Conservation (phyloP, 2,888 invertebrate genomes). For the Molorchus minor region DNA sequence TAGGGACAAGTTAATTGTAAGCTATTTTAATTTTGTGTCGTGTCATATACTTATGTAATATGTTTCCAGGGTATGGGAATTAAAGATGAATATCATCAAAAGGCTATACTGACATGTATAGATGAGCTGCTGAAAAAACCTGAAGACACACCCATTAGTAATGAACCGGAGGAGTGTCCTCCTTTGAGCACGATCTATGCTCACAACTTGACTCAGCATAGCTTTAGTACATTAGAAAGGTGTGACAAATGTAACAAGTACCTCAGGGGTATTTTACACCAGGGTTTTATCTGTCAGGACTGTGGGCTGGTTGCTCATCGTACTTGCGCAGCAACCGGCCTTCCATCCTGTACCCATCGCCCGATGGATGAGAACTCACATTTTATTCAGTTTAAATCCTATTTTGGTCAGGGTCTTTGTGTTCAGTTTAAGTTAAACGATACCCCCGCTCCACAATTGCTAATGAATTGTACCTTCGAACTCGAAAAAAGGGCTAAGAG, state of each 20-base stretch:
- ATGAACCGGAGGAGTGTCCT: conserved; percentile 32
- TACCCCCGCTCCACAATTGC: conserved; percentile 66
- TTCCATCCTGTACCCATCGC: conserved; percentile 63
- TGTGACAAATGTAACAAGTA: conserved; percentile 80
- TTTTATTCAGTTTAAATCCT: conserved; percentile 55
- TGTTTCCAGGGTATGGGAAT: conserved; percentile 74
- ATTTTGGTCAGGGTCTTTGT: conserved; percentile 73
- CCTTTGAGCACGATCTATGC: conserved; percentile 38
- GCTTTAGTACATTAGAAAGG: conserved; percentile 72
- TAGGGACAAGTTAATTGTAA: conserved; percentile 73
- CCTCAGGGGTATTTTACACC: conserved; percentile 74
- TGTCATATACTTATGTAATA: background rate
- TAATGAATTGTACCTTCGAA: conserved; percentile 68
- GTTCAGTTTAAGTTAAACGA: conserved; percentile 69
- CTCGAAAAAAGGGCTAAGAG: conserved; percentile 69
- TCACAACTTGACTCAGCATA: conserved; percentile 69
- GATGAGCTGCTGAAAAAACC: conserved; percentile 67
- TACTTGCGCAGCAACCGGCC: conserved; percentile 72
- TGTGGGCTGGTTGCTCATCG: conserved; percentile 77
- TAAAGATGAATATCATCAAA: conserved; percentile 77
- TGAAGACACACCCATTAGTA: conserved; percentile 42
- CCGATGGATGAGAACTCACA: conserved; percentile 53
- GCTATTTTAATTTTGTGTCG: conserved; percentile 45
- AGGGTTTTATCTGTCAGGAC: conserved; percentile 77
- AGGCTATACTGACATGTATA: conserved; percentile 73